phyloP scores from a whole-genome alignment of 2,797 vertebrate genomes.

The Tokudaia tokunoshimensis region DNA sequence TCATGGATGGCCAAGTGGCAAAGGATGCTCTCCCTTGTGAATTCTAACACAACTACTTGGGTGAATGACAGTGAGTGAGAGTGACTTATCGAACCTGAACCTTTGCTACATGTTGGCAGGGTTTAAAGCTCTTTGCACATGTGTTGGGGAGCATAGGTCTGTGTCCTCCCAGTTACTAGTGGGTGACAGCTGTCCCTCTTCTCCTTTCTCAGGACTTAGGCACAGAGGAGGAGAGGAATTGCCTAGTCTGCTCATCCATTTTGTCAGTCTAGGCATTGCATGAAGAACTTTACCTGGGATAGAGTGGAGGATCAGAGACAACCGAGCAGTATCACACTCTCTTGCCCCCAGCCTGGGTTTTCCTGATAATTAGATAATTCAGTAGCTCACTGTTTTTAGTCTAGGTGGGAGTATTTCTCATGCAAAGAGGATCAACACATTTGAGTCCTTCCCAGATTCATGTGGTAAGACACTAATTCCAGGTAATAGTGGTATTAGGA shows the following conservation, averaged over 20 bases:
- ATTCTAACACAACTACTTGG: neutral
- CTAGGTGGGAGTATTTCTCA: neutral
- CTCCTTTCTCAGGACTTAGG: neutral
- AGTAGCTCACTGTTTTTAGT: neutral
- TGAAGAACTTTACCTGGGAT: neutral
- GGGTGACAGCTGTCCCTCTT: neutral
- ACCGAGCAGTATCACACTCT: neutral
- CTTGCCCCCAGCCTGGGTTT: neutral
- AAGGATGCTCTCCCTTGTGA: neutral
- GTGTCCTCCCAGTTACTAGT: neutral
- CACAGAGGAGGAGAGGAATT: neutral
- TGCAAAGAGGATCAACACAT: neutral
- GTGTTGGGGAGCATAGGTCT: neutral
- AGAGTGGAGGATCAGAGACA: neutral
- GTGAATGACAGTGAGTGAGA: neutral
- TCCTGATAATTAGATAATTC: neutral
- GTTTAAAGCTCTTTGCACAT: neutral
- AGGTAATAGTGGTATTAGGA: neutral
- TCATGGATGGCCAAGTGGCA: neutral
- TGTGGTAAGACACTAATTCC: neutral
- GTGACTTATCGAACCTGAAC: neutral
- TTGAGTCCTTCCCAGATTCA: neutral
- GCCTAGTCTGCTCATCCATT: neutral
- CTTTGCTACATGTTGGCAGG: neutral
- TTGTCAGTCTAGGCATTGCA: neutral